Base-by-base conservation (phyloP, 2,113 vertebrate genomes). In the Carollia perspicillata region DNA sequence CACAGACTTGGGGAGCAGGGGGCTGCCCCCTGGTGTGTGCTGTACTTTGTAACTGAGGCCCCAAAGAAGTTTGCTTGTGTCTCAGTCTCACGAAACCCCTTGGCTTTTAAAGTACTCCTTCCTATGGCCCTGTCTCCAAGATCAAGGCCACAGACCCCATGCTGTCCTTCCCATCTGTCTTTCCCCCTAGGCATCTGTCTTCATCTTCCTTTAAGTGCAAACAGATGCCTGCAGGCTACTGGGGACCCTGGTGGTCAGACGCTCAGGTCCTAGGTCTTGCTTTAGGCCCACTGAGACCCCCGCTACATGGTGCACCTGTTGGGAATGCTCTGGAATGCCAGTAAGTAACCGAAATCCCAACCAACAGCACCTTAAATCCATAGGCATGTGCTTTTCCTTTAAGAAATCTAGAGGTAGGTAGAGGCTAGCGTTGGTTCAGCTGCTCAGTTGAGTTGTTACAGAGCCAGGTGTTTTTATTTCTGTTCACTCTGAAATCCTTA, bases 281-380 rank as follows among this genome's bases (percentile, higher is more conserved):
- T 40, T 65, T 58, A 33, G 28, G 30, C 16, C 16, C 65, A 3
- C 2, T 5, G 11, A 58, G 44, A 84, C 3, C 5, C 30, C 1
- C n/a, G n/a, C 42, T 26, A 20, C 7, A 0, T 17, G 26, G 3
- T 47, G 53, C 26, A 5, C 69, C 42, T 8, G 1, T 49, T 49
- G 63, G 51, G 35, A 84, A 58, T 87, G 23, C 37, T 93, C 90
- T 80, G 35, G 77, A 65, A 16, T 69, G 13, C 63, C 92, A 40
- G 12, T 37, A 35, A 40, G 12, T 37, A 35, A 88, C 69, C 60
- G 37, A 89, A 84, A 33, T 40, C n/a, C 23, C 37, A 68, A 30
- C 9, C 47, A 42, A 37, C 7, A 83, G 30, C 40, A 42, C 69
- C 28, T 93, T 53, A 83, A 68, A 44, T 49, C 53, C 35, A 26